These are phyloP conservation scores for Drosophila pectinifera DNA, from an alignment of 1,140 invertebrate genomes.

Conservation along the genomic window DNA sequence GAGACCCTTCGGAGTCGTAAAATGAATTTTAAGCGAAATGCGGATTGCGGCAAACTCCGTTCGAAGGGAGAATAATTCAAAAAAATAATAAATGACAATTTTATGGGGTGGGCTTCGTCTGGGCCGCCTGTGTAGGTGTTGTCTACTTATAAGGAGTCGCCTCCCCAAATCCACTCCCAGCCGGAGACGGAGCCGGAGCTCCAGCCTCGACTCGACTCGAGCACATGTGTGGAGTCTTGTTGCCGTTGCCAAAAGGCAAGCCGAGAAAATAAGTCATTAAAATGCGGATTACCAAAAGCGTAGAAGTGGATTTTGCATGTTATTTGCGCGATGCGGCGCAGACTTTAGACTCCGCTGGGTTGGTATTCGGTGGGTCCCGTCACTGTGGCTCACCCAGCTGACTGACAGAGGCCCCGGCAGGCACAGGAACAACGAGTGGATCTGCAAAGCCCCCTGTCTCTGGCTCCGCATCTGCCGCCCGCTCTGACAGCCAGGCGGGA, in stretches of 20 bases:
- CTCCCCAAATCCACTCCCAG: conserved; percentile 31
- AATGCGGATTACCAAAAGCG: conserved; percentile 80
- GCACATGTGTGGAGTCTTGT: conserved; percentile 57
- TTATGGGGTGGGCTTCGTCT: conserved; percentile 54
- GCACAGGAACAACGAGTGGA: conserved; percentile 33
- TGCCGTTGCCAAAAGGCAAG: conserved; percentile 73
- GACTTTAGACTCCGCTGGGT: conserved; percentile 58
- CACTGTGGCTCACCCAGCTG: conserved; percentile 48
- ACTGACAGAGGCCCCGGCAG: conserved; percentile 57
- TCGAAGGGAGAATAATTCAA: conserved; percentile 47
- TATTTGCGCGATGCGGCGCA: conserved; percentile 66
- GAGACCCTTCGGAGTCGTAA: conserved; percentile 25
- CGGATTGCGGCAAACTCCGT: conserved; percentile 24
- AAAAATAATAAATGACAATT: conserved; percentile 82
- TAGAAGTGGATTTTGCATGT: conserved; percentile 80
- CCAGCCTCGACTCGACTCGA: not conserved
- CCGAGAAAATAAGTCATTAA: conserved; percentile 81
- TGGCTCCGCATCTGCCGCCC: conserved; percentile 10
- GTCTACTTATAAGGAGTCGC: conserved; percentile 46
- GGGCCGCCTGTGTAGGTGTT: conserved; percentile 50
- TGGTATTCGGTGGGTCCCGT: conserved; percentile 42
- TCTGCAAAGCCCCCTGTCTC: conserved; percentile 58
- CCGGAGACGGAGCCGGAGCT: not conserved
- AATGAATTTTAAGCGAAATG: conserved; percentile 43
- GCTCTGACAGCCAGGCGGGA: conserved; percentile 26